phyloP scores from a whole-genome alignment of 2,797 vertebrate species.

The Mycteria americana region DNA sequence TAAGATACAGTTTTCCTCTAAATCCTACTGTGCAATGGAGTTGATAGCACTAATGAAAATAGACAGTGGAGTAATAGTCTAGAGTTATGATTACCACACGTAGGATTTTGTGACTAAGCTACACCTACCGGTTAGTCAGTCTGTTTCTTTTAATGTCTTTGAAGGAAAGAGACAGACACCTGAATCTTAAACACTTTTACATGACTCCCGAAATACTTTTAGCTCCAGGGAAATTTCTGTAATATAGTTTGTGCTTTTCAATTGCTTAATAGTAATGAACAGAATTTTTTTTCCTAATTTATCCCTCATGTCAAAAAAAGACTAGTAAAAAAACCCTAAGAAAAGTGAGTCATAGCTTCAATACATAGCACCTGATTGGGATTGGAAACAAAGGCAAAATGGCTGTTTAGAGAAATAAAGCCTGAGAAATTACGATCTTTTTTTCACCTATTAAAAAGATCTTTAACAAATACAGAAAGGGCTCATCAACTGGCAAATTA shows the following conservation, averaged over 20 bases:
- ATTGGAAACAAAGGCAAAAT: not conserved
- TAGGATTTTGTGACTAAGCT: slow-evolving; percentile 53
- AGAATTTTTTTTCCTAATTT: not conserved
- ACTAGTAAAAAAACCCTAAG: not conserved
- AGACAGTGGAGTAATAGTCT: not conserved
- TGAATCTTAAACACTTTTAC: slow-evolving; percentile 31
- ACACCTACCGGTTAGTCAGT: slow-evolving; percentile 16
- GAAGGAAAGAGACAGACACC: slow-evolving; percentile 36
- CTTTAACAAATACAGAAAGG: not conserved
- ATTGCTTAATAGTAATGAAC: not conserved
- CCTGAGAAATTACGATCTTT: not conserved
- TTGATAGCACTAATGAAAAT: slow-evolving; percentile 24
- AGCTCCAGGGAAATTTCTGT: not conserved
- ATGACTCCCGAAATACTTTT: not conserved
- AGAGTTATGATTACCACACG: not conserved
- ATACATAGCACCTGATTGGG: not conserved
- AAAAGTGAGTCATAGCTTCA: not conserved
- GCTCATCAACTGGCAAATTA: not conserved
- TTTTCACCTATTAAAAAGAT: not conserved
- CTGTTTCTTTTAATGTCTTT: slow-evolving; percentile 30
- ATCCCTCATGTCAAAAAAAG: not conserved
- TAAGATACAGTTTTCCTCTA: not conserved
- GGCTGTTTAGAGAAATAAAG: not conserved
- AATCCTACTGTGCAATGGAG: not conserved
- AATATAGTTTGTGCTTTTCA: not conserved